Conservation (phyloP, 2,113 vertebrate genomes). For the Meriones unguiculatus region DNA sequence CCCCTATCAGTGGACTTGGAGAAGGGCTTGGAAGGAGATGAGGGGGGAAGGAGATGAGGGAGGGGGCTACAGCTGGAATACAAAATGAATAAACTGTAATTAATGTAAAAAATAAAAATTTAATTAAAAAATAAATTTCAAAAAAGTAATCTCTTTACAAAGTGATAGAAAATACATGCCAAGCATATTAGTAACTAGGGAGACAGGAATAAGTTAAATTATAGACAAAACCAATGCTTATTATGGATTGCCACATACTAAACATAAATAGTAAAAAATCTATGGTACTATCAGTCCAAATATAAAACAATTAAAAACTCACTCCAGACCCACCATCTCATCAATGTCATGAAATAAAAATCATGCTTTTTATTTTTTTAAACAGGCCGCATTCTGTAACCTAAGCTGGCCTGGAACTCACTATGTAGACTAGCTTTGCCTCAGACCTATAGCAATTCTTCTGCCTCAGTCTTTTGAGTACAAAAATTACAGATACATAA, state of each 20-base stretch:
- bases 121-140: neutral
- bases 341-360: conserved; percentile 24
- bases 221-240: conserved; percentile 6
- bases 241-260: neutral
- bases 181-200: conserved; percentile 1
- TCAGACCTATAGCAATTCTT: neutral
- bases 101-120: no score
- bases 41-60: no score
- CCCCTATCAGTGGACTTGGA: no score
- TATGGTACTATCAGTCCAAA: conserved; percentile 6
- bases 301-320: conserved; percentile 63
- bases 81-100: no score
- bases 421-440: neutral
- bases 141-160: conserved; percentile 30
- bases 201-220: conserved; percentile 27
- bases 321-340: neutral
- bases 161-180: conserved; percentile 39
- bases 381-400: neutral
- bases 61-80: no score
- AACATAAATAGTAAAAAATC: conserved; percentile 31
- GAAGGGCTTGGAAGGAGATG: no score
- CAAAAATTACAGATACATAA: neutral
- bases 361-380: neutral
- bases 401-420: neutral
- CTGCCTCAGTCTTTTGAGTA: neutral